phyloP scores from a whole-genome alignment of 1,140 invertebrate species.

The Papilio machaon region DNA sequence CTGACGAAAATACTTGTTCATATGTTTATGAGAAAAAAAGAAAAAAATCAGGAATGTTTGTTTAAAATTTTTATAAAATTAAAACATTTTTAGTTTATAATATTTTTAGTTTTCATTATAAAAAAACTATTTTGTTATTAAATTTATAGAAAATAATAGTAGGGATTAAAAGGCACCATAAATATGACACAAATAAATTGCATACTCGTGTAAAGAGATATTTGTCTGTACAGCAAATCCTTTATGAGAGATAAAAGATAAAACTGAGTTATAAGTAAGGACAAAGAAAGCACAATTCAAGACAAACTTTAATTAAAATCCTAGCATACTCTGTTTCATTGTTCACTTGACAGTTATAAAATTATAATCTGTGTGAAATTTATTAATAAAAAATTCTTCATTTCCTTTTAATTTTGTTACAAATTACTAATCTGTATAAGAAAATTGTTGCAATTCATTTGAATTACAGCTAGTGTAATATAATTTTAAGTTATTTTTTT shows the following conservation, averaged over 20 bases:
- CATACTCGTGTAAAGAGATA: slow-evolving; percentile 24
- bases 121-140: background rate
- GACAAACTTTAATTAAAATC: slow-evolving; percentile 78
- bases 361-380: slow-evolving; percentile 7
- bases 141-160: background rate
- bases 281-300: slow-evolving; percentile 61
- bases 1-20: background rate
- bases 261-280: slow-evolving; percentile 55
- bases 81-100: too few species aligned
- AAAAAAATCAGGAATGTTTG: too few species aligned
- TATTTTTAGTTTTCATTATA: too few species aligned
- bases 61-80: too few species aligned
- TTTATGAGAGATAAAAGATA: slow-evolving; percentile 65
- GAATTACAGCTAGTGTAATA: background rate
- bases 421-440: background rate
- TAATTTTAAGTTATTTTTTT: background rate
- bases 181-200: slow-evolving; percentile 14
- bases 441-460: background rate
- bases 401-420: background rate
- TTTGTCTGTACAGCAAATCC: slow-evolving; percentile 33
- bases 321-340: slow-evolving; percentile 53
- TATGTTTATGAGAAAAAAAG: background rate
- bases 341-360: slow-evolving; percentile 36
- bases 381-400: background rate
- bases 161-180: slow-evolving; percentile 7